Evolutionary conservation across 2,888 invertebrate genomes (phyloP).

Genomic region (Phytoseiulus persimilis): DNA sequence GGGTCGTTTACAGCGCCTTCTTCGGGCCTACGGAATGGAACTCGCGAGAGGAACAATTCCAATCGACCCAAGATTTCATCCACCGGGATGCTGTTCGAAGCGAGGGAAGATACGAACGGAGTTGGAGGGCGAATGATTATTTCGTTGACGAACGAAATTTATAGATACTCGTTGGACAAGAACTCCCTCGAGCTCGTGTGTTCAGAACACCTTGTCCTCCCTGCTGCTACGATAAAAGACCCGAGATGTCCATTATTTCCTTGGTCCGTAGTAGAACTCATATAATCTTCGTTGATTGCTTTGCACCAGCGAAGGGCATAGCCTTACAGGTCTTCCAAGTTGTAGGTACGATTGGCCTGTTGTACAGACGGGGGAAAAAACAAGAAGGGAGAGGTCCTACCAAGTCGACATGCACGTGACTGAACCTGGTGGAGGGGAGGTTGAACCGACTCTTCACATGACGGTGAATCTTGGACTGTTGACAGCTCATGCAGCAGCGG

Average conservation of each 20-base stretch:
- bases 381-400: no score
- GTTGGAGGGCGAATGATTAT: neutral
- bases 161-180: neutral
- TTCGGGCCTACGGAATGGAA: neutral
- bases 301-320: conserved; percentile 88
- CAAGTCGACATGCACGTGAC: no score
- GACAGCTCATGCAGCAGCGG: no score
- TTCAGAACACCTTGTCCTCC: conserved; percentile 43
- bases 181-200: conserved; percentile 44
- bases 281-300: conserved; percentile 76
- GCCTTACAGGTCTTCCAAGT: conserved; percentile 87
- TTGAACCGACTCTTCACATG: no score
- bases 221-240: neutral
- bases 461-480: no score
- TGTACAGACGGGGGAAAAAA: conserved; percentile 50
- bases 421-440: no score
- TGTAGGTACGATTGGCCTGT: conserved; percentile 94
- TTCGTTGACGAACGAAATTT: neutral
- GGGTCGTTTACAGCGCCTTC: neutral
- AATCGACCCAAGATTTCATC: neutral
- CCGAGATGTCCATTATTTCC: conserved; percentile 41
- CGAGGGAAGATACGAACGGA: neutral
- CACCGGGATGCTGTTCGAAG: neutral
- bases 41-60: neutral
- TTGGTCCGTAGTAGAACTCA: conserved; percentile 45